Conservation (phyloP, 2,797 vertebrate genomes). For the Sebastes itinus region DNA sequence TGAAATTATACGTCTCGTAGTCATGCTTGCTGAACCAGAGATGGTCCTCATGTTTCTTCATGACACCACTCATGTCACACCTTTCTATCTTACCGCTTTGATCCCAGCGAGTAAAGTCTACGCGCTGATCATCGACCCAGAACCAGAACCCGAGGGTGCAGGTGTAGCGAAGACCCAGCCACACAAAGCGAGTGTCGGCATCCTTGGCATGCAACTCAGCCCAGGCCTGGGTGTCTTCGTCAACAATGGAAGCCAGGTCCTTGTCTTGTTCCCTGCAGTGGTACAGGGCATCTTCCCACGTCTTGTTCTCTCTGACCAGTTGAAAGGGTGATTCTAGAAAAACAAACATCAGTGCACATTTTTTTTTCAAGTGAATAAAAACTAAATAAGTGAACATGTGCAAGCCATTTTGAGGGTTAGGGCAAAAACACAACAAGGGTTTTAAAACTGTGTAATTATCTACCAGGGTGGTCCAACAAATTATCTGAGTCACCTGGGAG, state of each 20-base stretch:
- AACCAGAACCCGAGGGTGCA: slow-evolving; percentile 64
- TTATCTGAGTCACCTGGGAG: background rate
- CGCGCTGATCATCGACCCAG: slow-evolving; percentile 25
- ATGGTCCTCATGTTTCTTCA: background rate
- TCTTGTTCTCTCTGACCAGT: slow-evolving; percentile 30
- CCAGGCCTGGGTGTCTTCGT: background rate
- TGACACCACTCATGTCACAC: slow-evolving; percentile 35
- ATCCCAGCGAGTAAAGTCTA: slow-evolving; percentile 23
- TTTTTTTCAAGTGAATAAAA: background rate
- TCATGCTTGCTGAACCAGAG: slow-evolving; percentile 22
- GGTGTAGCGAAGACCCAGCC: slow-evolving; percentile 60
- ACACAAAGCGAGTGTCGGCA: slow-evolving; percentile 33
- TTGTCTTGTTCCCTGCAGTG: slow-evolving; percentile 36
- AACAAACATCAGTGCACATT: background rate
- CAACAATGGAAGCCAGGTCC: slow-evolving; percentile 50
- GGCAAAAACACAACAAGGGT: background rate
- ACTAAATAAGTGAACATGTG: background rate
- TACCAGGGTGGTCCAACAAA: background rate
- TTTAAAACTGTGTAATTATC: background rate
- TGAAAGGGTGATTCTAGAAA: background rate
- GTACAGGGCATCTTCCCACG: slow-evolving; percentile 37
- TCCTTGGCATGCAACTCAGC: background rate
- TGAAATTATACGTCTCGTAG: slow-evolving; percentile 16
- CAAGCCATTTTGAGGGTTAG: background rate
- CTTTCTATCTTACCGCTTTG: too few species aligned